Evolutionary conservation across 35 echinoderm and acorn worm species (phyloP).

Genomic region (Apostichopus parvimensis): DNA sequence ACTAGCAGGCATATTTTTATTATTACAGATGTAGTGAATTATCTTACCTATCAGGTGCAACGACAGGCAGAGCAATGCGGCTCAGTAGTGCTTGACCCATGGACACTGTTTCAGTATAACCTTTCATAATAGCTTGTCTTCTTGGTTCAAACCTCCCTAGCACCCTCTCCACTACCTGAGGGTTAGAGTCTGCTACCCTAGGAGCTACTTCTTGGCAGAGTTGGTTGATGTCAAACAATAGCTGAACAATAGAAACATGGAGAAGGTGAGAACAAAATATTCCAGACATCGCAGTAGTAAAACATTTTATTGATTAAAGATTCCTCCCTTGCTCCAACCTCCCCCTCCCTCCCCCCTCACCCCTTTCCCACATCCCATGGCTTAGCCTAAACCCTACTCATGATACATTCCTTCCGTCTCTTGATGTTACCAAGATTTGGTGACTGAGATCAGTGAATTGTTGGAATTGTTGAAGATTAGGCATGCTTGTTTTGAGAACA

Average conservation of each 20-base stretch:
- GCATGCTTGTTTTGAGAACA: background rate
- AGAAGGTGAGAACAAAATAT: background rate
- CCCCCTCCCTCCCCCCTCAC: too few species aligned
- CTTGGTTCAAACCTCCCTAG: constrained; percentile 65
- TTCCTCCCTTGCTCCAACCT: too few species aligned
- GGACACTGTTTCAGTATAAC: constrained; percentile 68
- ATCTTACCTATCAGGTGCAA: constrained; percentile 79
- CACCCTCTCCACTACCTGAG: constrained; percentile 17
- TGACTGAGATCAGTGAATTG: too few species aligned
- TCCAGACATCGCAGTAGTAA: too few species aligned
- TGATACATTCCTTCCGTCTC: too few species aligned
- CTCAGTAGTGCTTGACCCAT: constrained; percentile 90
- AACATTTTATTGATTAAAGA: too few species aligned
- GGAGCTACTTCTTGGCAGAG: constrained; percentile 82
- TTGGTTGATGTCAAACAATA: constrained; percentile 67
- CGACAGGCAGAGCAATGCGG: constrained; percentile 66
- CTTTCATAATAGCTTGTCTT: constrained; percentile 58
- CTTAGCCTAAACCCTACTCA: too few species aligned
- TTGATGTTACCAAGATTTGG: too few species aligned
- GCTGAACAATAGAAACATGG: constrained; percentile 14
- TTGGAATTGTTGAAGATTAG: too few species aligned
- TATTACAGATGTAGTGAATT: too few species aligned
- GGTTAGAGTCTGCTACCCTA: constrained; percentile 60
- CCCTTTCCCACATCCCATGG: too few species aligned
- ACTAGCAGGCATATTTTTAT: too few species aligned